Evolutionary conservation across 2,797 vertebrate genomes (phyloP).

Genomic region (Chiloscyllium punctatum): DNA sequence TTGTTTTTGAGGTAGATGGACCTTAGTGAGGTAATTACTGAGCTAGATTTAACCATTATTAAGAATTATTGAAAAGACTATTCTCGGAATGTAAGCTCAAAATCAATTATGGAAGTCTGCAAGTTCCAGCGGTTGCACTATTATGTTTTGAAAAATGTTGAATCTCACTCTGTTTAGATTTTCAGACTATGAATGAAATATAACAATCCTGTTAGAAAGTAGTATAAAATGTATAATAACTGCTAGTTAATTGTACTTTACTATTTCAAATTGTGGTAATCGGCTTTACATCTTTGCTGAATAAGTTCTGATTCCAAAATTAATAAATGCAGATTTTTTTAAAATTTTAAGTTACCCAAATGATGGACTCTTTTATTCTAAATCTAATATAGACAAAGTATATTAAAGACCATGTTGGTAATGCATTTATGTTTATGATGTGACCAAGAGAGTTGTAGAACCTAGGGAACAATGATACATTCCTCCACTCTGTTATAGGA

Average conservation of each 20-base stretch:
- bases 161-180: background rate
- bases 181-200: background rate
- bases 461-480: no score
- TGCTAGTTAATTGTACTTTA: background rate
- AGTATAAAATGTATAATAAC: background rate
- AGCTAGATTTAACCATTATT: background rate
- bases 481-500: no score
- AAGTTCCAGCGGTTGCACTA: background rate
- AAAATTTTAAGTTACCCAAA: no score
- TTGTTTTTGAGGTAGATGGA: background rate
- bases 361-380: no score
- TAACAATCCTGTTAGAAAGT: background rate
- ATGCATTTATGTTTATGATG: no score
- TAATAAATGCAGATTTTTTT: no score
- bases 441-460: no score
- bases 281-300: no score
- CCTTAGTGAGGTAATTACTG: background rate
- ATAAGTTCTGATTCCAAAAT: no score
- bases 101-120: background rate
- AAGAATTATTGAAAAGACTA: background rate
- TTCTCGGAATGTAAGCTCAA: background rate
- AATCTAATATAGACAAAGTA: no score
- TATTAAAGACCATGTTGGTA: no score
- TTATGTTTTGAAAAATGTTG: background rate
- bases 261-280: no score